These are phyloP conservation scores for Holothuria leucospilota DNA, from an alignment of 53 echinoderm and acorn worm genomes.

Conservation along the genomic window DNA sequence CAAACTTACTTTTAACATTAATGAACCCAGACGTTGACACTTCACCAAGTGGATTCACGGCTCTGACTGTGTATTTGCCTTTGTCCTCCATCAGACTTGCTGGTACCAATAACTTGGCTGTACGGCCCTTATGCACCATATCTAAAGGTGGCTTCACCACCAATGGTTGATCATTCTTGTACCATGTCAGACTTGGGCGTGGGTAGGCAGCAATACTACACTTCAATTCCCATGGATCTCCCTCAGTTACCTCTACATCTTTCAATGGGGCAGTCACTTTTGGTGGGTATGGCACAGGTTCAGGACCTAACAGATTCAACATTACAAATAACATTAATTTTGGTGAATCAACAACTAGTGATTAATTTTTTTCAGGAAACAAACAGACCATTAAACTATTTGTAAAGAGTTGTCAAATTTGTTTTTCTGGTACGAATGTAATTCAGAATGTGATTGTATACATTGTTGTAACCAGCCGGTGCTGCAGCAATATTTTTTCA, in stretches of 20 bases:
- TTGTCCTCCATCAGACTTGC: slow-evolving; percentile 52
- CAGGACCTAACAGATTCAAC: slow-evolving; percentile 11
- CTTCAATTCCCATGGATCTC: slow-evolving; percentile 68
- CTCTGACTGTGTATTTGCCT: slow-evolving; percentile 62
- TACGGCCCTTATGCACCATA: slow-evolving; percentile 40
- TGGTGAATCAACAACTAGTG: too few species aligned
- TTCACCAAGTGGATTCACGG: slow-evolving; percentile 30
- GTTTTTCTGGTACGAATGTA: too few species aligned
- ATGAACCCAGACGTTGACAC: slow-evolving; percentile 15
- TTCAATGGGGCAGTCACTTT: slow-evolving; percentile 44
- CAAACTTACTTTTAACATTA: slow-evolving; percentile 18
- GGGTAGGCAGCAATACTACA: slow-evolving; percentile 71
- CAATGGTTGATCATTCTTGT: slow-evolving; percentile 66
- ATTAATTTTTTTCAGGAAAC: too few species aligned
- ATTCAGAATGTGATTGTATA: too few species aligned
- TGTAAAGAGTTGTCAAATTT: too few species aligned
- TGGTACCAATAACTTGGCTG: slow-evolving; percentile 53
- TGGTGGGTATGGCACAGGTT: slow-evolving; percentile 40
- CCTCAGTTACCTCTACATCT: slow-evolving; percentile 54
- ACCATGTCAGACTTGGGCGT: slow-evolving; percentile 71
- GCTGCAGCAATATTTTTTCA: too few species aligned
- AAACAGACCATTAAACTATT: too few species aligned
- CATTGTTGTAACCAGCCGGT: too few species aligned
- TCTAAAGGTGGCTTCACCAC: slow-evolving; percentile 18
- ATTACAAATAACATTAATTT: not conserved